Evolutionary conservation across 2,113 vertebrate genomes (phyloP), one percentile per base, ranked within the genome.

Genomic region (Carlito syrichta): DNA sequence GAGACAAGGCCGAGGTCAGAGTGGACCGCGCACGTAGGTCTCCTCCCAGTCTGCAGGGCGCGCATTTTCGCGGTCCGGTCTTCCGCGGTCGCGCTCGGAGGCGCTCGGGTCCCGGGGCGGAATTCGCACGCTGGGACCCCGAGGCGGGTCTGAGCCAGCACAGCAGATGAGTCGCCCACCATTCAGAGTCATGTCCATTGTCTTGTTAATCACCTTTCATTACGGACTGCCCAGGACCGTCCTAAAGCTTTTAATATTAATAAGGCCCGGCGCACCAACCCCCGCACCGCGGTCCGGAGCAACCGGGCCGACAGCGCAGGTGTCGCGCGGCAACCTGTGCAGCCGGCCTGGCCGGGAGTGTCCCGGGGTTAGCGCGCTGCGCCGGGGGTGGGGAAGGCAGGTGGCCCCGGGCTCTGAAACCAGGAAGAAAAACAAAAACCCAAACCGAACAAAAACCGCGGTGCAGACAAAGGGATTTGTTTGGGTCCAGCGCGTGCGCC

Each of bases 161-260:
- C 74, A 97, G 97, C 98, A 98, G 98, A 98, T 98, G 98, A 99
- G 98, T 96, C 78, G 86, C 96, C 93, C 96, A 84, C 98, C 99
- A 98, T 99, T 98, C 98, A 98, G 98, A 98, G 97, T 98, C 96
- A 97, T 96, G 95, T 78, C 98, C 97, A 99, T 99, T 99, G 99
- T 99, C 98, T 98, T 98, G 98, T 98, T 99, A 99, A 99, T 99
- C 97, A 97, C 98, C 97, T 97, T 98, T 98, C 98, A 98, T 98
- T 95, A 95, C 77, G 71, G 93, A 68, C 85, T 54, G 94, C n/a
- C 98, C 97, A 97, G 96, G 97, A 98, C 97, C 96, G 89, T 97
- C 98, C 97, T 98, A 98, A 98, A 97, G 77, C 97, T 96, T 98
- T 99, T 98, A 98, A 99, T 99, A 99, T 99, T 99, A 98, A 99